Evolutionary conservation across 1,140 invertebrate genomes (phyloP), one percentile per base, ranked within the genome.

Genomic region (Vanessa tameamea): DNA sequence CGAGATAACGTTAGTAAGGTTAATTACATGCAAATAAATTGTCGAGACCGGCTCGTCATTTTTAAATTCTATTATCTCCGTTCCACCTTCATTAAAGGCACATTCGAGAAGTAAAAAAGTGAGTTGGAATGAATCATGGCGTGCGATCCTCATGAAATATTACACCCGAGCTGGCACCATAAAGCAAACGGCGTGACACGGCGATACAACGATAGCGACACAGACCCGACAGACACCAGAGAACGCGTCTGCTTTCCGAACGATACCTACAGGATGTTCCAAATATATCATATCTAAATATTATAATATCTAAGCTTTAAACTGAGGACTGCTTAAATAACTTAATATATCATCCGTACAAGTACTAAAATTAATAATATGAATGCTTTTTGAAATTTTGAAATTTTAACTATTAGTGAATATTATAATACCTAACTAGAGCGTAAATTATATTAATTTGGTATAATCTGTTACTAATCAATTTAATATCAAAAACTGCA

Each of bases 191-290:
- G 84, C 83, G 84, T 89, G 90, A 88, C 88, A 88, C 78, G 79
- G 83, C 89, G 91, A 92, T 92, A 92, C 91, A 91, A 86, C 87
- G 89, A 92, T 92, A 92, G 91, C 87, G 88, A 91, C 90, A 90
- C 86, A 81, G 80, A 78, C 81, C 79, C 87, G 84, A 91, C 89
- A 87, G 89, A 89, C 90, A 89, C 86, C 84, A 87, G 82, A 88
- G 84, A 90, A 87, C 88, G 87, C 84, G 89, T 80, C 86, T 85
- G 82, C 84, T 83, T 76, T 87, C 79, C 75, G 79, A 78, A 82
- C 77, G 78, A 74, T 57, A 64, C 51, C 53, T 86, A 92, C 86
- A 90, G 90, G 83, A 37, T 88, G 90, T 83, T 86, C 51, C 26
- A 23, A 20, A 31, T 63, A 53, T 68, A 69, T 57, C 61, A 61